Evolutionary conservation across 2,797 vertebrate genomes (phyloP).

Genomic region (Poliocrania exsul): DNA sequence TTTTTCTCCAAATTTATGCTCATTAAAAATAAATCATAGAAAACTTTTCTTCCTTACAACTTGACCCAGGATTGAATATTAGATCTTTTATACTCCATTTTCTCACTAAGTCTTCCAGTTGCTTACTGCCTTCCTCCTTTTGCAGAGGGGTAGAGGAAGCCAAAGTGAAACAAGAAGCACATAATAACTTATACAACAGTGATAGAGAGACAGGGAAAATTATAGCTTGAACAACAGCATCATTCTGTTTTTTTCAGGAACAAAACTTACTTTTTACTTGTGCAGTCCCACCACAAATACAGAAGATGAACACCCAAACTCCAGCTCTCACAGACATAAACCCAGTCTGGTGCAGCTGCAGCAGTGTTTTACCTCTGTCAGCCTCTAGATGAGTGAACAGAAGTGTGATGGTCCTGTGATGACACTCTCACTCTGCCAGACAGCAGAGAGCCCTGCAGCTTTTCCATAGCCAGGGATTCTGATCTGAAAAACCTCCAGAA

Average conservation of each 20-base stretch:
- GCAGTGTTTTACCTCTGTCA: background rate
- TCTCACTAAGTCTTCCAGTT: background rate
- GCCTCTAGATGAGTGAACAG: background rate
- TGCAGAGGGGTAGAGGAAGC: background rate
- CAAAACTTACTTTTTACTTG: background rate
- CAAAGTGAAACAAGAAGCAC: background rate
- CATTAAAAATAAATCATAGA: background rate
- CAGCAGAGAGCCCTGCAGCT: background rate
- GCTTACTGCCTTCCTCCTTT: background rate
- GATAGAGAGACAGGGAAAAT: background rate
- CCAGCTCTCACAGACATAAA: background rate
- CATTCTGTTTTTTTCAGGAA: background rate
- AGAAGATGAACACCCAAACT: background rate
- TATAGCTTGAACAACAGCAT: background rate
- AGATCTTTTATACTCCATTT: background rate
- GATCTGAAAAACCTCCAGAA: background rate
- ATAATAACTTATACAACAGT: background rate
- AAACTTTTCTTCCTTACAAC: background rate
- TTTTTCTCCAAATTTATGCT: background rate
- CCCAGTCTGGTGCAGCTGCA: background rate
- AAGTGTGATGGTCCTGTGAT: background rate
- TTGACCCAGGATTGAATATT: background rate
- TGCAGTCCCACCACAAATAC: background rate
- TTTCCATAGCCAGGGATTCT: background rate
- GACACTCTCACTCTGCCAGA: background rate